Conservation (phyloP, 2,888 invertebrate species). For the Epinotia demarniana region DNA sequence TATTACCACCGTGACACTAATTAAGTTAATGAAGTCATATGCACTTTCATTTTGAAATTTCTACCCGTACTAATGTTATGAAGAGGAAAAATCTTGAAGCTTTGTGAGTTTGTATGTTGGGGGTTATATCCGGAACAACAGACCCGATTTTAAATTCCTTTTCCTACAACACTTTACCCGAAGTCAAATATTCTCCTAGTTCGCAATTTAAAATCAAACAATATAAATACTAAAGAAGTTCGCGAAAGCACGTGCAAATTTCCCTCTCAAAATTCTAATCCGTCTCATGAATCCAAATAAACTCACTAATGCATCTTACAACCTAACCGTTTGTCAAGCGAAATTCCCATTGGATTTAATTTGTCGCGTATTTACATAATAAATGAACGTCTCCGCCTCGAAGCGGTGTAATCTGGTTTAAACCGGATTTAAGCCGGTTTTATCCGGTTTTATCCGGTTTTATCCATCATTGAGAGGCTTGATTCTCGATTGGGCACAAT, state of each 20-base stretch:
- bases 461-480: constrained; percentile 82
- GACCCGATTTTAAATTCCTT: too few relatives aligned
- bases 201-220: neutral
- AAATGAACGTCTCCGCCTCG: constrained; percentile 81
- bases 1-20: too few relatives aligned
- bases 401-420: constrained; percentile 74
- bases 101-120: too few relatives aligned
- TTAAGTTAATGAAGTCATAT: too few relatives aligned
- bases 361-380: constrained; percentile 84
- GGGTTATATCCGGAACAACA: too few relatives aligned
- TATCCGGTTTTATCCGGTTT: constrained; percentile 82
- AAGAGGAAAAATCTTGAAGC: too few relatives aligned
- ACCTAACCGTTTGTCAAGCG: constrained; percentile 78
- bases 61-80: too few relatives aligned
- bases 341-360: constrained; percentile 83
- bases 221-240: constrained; percentile 12
- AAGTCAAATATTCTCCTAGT: neutral
- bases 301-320: constrained; percentile 63
- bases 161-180: too few relatives aligned
- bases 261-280: constrained; percentile 23
- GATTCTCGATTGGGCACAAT: constrained; percentile 81
- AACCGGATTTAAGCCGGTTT: constrained; percentile 71
- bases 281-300: constrained; percentile 47
- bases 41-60: too few relatives aligned
- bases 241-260: constrained; percentile 12